phyloP scores from a whole-genome alignment of 1,140 invertebrate genomes.

The Euwallacea fornicatus region DNA sequence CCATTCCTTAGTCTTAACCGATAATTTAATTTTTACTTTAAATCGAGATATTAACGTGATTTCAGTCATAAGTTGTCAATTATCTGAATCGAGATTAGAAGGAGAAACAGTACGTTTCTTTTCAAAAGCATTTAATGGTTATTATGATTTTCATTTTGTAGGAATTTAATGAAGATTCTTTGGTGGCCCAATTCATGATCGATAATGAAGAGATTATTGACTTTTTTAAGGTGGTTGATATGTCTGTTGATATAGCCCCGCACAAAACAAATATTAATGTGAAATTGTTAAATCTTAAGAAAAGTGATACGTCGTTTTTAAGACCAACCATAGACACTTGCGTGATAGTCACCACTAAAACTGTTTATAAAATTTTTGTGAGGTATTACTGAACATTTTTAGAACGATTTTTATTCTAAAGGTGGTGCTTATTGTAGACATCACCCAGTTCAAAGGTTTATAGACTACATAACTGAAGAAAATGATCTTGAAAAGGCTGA shows the following conservation, averaged over 20 bases:
- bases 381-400: conserved; percentile 55
- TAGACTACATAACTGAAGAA: conserved; percentile 63
- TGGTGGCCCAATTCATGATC: conserved; percentile 61
- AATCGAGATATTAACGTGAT: conserved; percentile 57
- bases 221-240: conserved; percentile 56
- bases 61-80: conserved; percentile 62
- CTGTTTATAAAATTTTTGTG: conserved; percentile 68
- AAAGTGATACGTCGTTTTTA: conserved; percentile 59
- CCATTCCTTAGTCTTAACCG: conserved; percentile 61
- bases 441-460: conserved; percentile 67
- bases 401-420: not conserved
- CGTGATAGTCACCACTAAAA: conserved; percentile 69
- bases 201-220: conserved; percentile 57
- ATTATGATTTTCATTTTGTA: conserved; percentile 38
- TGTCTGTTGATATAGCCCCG: conserved; percentile 37
- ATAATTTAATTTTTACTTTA: conserved; percentile 64
- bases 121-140: not conserved
- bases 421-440: conserved; percentile 53
- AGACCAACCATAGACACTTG: conserved; percentile 64
- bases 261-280: conserved; percentile 7
- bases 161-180: conserved; percentile 60
- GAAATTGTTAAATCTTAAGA: conserved; percentile 29
- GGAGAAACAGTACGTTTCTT: conserved; percentile 56
- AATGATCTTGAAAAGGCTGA: conserved; percentile 61
- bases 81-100: conserved; percentile 63